Evolutionary conservation across 2,888 invertebrate species (phyloP).

Genomic region (Polydrusus tereticollis): DNA sequence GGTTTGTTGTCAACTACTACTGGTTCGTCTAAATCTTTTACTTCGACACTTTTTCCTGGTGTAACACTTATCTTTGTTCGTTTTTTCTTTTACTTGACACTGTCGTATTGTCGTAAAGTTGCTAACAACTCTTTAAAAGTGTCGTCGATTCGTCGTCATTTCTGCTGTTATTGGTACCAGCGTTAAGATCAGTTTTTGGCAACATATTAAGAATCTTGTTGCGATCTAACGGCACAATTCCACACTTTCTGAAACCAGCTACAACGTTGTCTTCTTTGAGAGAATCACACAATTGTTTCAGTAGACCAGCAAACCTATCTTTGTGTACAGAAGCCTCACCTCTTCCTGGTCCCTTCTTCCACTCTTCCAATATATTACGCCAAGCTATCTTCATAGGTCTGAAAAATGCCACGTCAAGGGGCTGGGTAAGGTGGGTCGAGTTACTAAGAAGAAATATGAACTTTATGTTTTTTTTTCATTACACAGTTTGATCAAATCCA

Average conservation of each 20-base stretch:
- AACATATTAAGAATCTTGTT: background rate
- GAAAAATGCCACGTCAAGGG: conserved; percentile 29
- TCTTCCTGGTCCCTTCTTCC: conserved; percentile 7
- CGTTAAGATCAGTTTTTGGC: background rate
- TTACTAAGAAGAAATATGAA: conserved; percentile 50
- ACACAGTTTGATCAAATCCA: conserved; percentile 52
- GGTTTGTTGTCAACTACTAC: too few species aligned
- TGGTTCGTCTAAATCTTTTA: too few species aligned
- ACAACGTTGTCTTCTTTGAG: background rate
- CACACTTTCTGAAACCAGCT: background rate
- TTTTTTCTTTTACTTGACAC: too few species aligned
- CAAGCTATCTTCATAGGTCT: conserved; percentile 32
- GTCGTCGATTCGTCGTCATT: too few species aligned
- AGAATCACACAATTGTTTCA: conserved; percentile 17
- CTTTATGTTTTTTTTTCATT: conserved; percentile 6
- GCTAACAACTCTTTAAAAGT: too few species aligned
- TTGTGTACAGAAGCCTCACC: conserved; percentile 22
- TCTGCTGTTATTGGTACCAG: too few species aligned
- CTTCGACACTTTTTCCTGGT: too few species aligned
- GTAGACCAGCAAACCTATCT: conserved; percentile 31
- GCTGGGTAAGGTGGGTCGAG: conserved; percentile 52
- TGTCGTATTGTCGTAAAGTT: too few species aligned
- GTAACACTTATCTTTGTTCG: too few species aligned
- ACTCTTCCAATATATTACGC: conserved; percentile 31
- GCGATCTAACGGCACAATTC: background rate